A percentile compares a stretch with the other conserved stretches of the same genome.
These are phyloP conservation scores for Dromius quadrimaculatus DNA, from an alignment of 2,888 invertebrate genomes.

Conservation along the genomic window DNA sequence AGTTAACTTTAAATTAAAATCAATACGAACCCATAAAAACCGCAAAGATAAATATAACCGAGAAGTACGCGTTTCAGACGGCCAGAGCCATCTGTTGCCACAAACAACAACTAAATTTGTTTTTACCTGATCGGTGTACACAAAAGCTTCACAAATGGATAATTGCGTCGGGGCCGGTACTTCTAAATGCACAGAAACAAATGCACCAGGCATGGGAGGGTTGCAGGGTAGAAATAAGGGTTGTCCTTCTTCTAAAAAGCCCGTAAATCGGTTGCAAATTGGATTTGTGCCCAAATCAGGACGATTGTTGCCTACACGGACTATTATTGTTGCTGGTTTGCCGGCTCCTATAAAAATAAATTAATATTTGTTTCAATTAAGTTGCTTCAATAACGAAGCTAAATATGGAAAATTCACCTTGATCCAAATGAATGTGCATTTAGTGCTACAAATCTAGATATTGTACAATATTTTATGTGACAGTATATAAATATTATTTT, in stretches of 20 bases:
- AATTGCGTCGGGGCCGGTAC: slow-evolving; percentile 79
- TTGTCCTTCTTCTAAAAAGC: slow-evolving; percentile 88
- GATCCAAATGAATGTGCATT: slow-evolving; percentile 15
- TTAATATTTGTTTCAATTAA: background rate
- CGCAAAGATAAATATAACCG: background rate
- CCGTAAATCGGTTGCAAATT: slow-evolving; percentile 90
- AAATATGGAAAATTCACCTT: slow-evolving; percentile 27
- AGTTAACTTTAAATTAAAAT: no score
- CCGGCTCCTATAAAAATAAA: slow-evolving; percentile 71
- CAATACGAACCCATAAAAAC: no score
- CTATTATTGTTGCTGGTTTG: slow-evolving; percentile 86
- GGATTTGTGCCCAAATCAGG: slow-evolving; percentile 93
- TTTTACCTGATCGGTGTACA: slow-evolving; percentile 85
- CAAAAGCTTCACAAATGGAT: slow-evolving; percentile 93
- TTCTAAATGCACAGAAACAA: slow-evolving; percentile 92
- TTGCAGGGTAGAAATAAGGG: slow-evolving; percentile 93
- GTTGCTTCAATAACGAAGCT: slow-evolving; percentile 4
- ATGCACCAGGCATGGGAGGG: slow-evolving; percentile 95
- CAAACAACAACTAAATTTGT: background rate
- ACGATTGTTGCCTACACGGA: slow-evolving; percentile 91
- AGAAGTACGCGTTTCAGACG: background rate
- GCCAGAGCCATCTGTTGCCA: slow-evolving; percentile 4
- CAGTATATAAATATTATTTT: no score
- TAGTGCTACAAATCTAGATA: slow-evolving; percentile 23
- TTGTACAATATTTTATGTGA: background rate